Percentiles rank a stretch among this genome's conserved stretches.
These are phyloP conservation scores for Endomychus coccineus DNA, from an alignment of 2,888 invertebrate genomes.

Conservation along the genomic window DNA sequence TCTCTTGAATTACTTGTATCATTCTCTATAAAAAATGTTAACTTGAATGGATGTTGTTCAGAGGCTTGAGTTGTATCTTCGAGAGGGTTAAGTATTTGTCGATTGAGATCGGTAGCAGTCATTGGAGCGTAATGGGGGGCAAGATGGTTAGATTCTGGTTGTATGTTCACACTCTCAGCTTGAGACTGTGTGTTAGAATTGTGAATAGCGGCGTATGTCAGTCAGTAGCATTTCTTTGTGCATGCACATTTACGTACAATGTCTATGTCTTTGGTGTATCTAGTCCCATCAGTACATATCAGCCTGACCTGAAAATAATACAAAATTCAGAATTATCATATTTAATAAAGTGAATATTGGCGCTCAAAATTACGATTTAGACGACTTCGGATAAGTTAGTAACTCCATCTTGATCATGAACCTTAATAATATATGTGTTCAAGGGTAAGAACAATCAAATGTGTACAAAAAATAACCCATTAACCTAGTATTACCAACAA, in stretches of 20 bases:
- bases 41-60: conserved; percentile 34
- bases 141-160: conserved; percentile 15
- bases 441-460: no score
- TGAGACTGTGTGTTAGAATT: conserved; percentile 38
- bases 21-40: conserved; percentile 39
- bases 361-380: no score
- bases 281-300: conserved; percentile 85
- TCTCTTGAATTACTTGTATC: conserved; percentile 22
- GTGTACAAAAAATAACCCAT: no score
- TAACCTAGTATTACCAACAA: no score
- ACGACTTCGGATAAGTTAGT: no score
- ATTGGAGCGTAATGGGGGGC: conserved; percentile 20
- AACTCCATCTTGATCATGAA: no score
- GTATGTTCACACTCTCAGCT: conserved; percentile 14
- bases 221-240: conserved; percentile 82
- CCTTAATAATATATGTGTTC: no score
- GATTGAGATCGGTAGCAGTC: conserved; percentile 24
- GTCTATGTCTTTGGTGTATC: conserved; percentile 92
- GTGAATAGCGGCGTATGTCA: conserved; percentile 55
- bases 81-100: conserved; percentile 13
- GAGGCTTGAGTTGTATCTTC: conserved; percentile 12
- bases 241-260: conserved; percentile 96
- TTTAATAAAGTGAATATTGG: no score
- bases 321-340: no score
- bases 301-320: conserved; percentile 63